Evolutionary conservation across 2,888 invertebrate genomes (phyloP).

Genomic region (Cyrtodaria siliqua): DNA sequence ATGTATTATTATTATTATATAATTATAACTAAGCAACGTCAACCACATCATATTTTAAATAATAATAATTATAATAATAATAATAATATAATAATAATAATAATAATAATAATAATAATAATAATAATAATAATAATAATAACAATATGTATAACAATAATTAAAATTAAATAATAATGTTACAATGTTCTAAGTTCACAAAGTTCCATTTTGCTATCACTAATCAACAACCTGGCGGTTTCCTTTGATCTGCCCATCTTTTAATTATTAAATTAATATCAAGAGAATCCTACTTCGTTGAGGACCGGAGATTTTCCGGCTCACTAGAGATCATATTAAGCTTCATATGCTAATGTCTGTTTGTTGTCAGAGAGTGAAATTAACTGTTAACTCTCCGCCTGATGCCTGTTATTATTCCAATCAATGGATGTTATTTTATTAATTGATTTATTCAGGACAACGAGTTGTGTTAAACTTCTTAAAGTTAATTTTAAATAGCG

Average conservation of each 20-base stretch:
- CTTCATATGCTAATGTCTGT: neutral
- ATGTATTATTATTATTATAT: too few species aligned
- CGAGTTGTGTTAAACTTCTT: too few species aligned
- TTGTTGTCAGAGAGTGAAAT: neutral
- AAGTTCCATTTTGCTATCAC: neutral
- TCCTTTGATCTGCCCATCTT: slow-evolving; percentile 26
- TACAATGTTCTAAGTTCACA: neutral
- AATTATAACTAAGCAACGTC: too few species aligned
- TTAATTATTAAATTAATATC: slow-evolving; percentile 38
- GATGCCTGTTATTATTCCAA: too few species aligned
- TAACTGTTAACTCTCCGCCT: too few species aligned
- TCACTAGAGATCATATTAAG: slow-evolving; percentile 9
- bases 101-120: slow-evolving; percentile 17
- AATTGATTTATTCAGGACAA: too few species aligned
- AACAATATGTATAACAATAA: slow-evolving; percentile 2
- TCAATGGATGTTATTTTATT: too few species aligned
- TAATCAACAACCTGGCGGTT: slow-evolving; percentile 6
- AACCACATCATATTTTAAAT: too few species aligned
- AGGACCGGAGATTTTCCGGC: slow-evolving; percentile 8
- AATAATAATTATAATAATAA: slow-evolving; percentile 5
- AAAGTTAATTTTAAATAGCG: too few species aligned
- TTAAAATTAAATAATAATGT: neutral
- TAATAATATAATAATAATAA: slow-evolving; percentile 14
- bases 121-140: slow-evolving; percentile 10
- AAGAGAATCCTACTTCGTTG: neutral